Conservation (phyloP, 30 jellyfish, hydroid and myxozoan species). For the Aurelia coerulea region DNA sequence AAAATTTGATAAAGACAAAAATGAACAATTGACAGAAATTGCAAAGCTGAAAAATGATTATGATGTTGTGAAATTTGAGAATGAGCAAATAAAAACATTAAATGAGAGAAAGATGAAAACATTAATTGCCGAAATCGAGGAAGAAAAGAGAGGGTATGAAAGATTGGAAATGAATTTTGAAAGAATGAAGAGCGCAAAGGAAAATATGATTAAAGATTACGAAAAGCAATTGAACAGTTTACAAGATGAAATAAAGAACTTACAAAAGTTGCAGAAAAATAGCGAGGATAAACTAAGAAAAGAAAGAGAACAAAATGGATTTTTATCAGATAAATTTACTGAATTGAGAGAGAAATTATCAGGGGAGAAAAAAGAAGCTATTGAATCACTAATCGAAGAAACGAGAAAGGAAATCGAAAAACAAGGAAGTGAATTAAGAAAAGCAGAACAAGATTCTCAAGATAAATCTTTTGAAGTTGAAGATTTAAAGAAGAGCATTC, state of each 20-base stretch:
- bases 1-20: background rate
- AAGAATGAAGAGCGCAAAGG: slow-evolving; percentile 47
- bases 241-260: background rate
- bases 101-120: slow-evolving; percentile 4
- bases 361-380: background rate
- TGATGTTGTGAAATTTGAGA: background rate
- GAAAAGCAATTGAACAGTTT: slow-evolving; percentile 18
- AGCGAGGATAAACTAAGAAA: background rate
- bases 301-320: slow-evolving; percentile 5
- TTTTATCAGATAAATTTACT: background rate
- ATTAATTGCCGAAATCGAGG: background rate
- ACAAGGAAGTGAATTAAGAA: background rate
- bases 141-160: slow-evolving; percentile 22
- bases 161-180: slow-evolving; percentile 39
- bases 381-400: slow-evolving; percentile 1
- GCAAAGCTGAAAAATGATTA: background rate
- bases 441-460: slow-evolving; percentile 21
- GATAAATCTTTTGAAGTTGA: background rate
- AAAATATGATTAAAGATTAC: slow-evolving; percentile 15
- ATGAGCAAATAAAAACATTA: background rate
- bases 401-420: background rate
- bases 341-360: background rate
- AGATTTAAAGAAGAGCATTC: background rate
- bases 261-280: background rate
- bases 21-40: background rate